A percentile compares a stretch with the other conserved stretches of the same genome.
These are phyloP conservation scores for Echinarachnius parma DNA, from an alignment of 53 echinoderm and acorn worm species.

Conservation along the genomic window DNA sequence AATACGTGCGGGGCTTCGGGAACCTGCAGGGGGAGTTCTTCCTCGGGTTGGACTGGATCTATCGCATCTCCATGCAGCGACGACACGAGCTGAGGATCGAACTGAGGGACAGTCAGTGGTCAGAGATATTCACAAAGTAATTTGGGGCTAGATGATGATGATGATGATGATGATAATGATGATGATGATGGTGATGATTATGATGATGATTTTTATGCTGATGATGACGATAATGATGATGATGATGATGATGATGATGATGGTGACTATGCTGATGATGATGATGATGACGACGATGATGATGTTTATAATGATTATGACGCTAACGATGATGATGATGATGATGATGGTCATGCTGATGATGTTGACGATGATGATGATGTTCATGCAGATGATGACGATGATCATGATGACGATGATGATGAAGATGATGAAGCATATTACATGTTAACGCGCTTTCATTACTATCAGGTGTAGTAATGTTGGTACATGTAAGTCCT, in stretches of 20 bases:
- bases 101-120: conserved; percentile 55
- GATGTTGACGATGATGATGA: conserved; percentile 5
- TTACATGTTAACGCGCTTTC: too few species aligned
- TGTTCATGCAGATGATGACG: background rate
- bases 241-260: conserved; percentile 1
- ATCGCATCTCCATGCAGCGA: conserved; percentile 53
- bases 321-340: conserved; percentile 3
- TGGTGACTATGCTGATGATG: too few species aligned
- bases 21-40: conserved; percentile 70
- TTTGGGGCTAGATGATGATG: background rate
- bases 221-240: too few species aligned
- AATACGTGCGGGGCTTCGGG: conserved; percentile 65
- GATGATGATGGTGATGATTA: background rate
- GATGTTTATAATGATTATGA: conserved; percentile 6
- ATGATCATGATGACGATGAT: conserved; percentile 5
- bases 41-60: conserved; percentile 61
- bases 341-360: too few species aligned
- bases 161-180: background rate
- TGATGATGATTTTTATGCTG: too few species aligned
- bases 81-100: conserved; percentile 61
- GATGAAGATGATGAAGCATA: conserved; percentile 2
- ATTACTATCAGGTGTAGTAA: too few species aligned
- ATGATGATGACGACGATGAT: too few species aligned
- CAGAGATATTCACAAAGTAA: conserved; percentile 30
- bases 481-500: too few species aligned